A percentile compares a stretch with the other conserved stretches of the same genome.
phyloP scores from a whole-genome alignment of 2,888 invertebrate genomes.

The Corbicula japonica region DNA sequence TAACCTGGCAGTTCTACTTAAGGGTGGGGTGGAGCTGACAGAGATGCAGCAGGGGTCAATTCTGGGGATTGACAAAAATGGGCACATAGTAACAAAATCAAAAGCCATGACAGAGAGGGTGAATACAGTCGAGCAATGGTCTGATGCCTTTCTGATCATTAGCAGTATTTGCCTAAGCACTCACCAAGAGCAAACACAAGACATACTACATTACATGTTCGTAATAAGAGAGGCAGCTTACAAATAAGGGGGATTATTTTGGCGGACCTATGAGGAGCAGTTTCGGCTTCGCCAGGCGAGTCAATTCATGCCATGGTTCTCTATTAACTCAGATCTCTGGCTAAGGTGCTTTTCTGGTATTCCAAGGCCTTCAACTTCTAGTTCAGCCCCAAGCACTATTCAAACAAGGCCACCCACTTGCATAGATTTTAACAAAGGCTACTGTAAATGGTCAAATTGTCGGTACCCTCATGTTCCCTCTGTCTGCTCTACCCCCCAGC shows the following conservation, averaged over 20 bases:
- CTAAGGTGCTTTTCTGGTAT: conserved; percentile 26
- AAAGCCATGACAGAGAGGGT: conserved; percentile 17
- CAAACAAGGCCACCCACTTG: conserved; percentile 18
- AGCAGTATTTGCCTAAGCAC: conserved; percentile 30
- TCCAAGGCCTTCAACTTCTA: neutral
- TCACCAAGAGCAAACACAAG: conserved; percentile 30
- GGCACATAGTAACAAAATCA: conserved; percentile 11
- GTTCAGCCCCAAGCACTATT: too few relatives aligned
- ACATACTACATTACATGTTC: conserved; percentile 42
- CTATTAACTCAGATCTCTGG: conserved; percentile 45
- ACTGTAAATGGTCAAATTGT: conserved; percentile 32
- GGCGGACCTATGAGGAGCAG: conserved; percentile 42
- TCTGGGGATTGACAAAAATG: neutral
- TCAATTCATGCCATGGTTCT: conserved; percentile 27
- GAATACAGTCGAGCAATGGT: conserved; percentile 34
- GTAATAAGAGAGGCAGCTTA: conserved; percentile 36
- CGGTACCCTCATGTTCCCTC: conserved; percentile 39
- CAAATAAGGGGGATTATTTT: conserved; percentile 14
- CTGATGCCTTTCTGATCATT: conserved; percentile 48
- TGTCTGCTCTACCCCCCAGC: conserved; percentile 1
- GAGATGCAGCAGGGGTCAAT: neutral
- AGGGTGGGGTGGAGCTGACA: conserved; percentile 26
- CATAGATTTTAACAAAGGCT: conserved; percentile 40
- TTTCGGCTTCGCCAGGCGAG: conserved; percentile 27
- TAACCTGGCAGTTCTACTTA: conserved; percentile 10